Evolutionary conservation across 2,113 vertebrate species (phyloP).

Genomic region (Bungarus multicinctus): DNA sequence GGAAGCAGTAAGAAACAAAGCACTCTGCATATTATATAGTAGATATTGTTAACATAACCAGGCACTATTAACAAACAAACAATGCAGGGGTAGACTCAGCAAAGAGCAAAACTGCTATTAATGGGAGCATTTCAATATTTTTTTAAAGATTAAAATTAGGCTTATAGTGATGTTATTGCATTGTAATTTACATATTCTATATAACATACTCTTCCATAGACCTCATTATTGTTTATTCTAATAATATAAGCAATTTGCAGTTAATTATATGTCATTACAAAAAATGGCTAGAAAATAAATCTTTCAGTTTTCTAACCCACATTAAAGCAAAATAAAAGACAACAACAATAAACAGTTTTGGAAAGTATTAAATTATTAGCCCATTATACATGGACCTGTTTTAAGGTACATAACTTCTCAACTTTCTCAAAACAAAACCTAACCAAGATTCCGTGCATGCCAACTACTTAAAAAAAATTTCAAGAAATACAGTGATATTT

Average conservation of each 20-base stretch:
- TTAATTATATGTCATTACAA: not conserved
- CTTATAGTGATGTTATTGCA: not conserved
- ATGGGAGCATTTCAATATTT: not conserved
- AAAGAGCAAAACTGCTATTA: not conserved
- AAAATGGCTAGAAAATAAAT: not conserved
- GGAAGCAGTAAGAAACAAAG: not conserved
- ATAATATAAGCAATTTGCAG: not conserved
- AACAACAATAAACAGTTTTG: not conserved
- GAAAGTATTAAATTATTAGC: not conserved
- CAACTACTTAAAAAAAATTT: not conserved
- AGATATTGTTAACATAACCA: not conserved
- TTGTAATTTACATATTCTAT: not conserved
- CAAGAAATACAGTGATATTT: not conserved
- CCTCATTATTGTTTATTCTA: not conserved
- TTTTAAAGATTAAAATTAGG: not conserved
- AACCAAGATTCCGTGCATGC: not conserved
- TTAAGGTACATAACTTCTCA: not conserved
- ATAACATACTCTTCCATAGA: not conserved
- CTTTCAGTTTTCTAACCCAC: not conserved
- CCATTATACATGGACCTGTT: not conserved
- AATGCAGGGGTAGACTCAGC: not conserved
- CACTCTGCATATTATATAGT: not conserved
- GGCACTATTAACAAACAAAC: not conserved
- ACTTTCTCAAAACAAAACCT: not conserved
- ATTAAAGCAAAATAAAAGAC: not conserved